These are phyloP conservation scores for Pipistrellus pygmaeus DNA, from an alignment of 2,797 vertebrate genomes.

Conservation along the genomic window DNA sequence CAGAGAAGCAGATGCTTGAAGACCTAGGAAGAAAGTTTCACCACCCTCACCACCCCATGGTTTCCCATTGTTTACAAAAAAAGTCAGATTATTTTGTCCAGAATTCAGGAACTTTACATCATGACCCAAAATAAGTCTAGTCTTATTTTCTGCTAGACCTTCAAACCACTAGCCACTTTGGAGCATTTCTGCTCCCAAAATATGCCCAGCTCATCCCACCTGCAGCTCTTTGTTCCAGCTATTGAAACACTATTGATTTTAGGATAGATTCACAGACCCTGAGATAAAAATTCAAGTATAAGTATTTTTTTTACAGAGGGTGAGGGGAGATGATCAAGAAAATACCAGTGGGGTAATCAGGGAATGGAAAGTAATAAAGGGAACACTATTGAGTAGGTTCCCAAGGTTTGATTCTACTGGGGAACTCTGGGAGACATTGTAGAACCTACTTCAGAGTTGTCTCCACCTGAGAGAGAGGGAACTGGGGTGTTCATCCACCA, in stretches of 20 bases:
- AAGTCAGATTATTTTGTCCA: background rate
- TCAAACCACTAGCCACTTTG: background rate
- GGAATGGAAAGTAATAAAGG: background rate
- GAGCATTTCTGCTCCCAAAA: background rate
- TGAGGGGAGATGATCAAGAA: background rate
- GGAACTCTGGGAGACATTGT: background rate
- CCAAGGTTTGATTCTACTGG: background rate
- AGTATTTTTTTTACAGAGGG: background rate
- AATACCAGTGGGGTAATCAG: background rate
- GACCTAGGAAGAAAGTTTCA: background rate
- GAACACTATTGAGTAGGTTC: background rate
- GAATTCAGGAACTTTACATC: background rate
- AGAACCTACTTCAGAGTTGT: background rate
- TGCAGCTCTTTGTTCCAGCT: background rate
- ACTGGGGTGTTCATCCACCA: background rate
- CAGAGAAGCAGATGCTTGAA: background rate
- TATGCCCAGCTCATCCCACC: background rate
- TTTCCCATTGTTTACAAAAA: background rate
- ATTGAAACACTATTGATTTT: background rate
- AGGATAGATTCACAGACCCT: background rate
- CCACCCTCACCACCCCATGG: background rate
- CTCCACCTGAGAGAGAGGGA: background rate
- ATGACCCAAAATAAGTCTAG: background rate
- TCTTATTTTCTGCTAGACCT: background rate
- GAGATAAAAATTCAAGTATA: background rate